A percentile compares a stretch with the other conserved stretches of the same genome.
Evolutionary conservation across 2,113 vertebrate genomes (phyloP).

Genomic region (Micromys minutus): DNA sequence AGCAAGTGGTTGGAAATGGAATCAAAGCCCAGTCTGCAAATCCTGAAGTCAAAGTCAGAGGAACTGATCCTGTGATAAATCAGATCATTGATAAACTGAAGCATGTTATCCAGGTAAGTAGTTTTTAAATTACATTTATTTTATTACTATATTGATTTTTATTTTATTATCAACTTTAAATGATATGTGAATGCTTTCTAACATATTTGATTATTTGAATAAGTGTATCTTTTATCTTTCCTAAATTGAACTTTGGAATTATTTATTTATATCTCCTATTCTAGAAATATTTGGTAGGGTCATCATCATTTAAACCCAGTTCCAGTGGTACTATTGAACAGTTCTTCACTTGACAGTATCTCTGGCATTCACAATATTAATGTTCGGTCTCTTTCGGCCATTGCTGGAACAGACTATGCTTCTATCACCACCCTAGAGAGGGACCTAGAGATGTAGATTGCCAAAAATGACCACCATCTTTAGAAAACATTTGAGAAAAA

Average conservation of each 20-base stretch:
- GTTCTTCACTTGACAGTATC: no score
- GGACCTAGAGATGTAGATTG: no score
- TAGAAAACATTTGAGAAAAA: no score
- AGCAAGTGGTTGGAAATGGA: constrained; percentile 90
- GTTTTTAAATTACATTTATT: not conserved
- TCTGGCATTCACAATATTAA: no score
- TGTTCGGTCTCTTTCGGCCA: no score
- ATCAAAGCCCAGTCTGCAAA: constrained; percentile 92
- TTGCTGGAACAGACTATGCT: no score
- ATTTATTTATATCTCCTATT: not conserved
- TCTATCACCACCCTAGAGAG: no score
- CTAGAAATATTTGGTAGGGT: constrained; percentile 44
- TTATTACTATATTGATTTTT: not conserved
- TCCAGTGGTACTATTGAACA: not conserved
- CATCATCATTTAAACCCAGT: not conserved
- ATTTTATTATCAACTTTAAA: not conserved
- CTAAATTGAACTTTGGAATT: not conserved
- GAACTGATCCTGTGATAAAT: constrained; percentile 89
- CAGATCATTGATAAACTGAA: constrained; percentile 96
- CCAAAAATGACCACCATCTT: no score
- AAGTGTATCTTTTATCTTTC: not conserved
- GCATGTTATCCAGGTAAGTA: constrained; percentile 93
- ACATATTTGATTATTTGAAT: constrained; percentile 27
- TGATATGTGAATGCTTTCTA: not conserved
- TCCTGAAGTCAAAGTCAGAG: constrained; percentile 94